These are phyloP conservation scores for Agrilus cyanescens DNA, from an alignment of 2,888 invertebrate species.

Conservation along the genomic window DNA sequence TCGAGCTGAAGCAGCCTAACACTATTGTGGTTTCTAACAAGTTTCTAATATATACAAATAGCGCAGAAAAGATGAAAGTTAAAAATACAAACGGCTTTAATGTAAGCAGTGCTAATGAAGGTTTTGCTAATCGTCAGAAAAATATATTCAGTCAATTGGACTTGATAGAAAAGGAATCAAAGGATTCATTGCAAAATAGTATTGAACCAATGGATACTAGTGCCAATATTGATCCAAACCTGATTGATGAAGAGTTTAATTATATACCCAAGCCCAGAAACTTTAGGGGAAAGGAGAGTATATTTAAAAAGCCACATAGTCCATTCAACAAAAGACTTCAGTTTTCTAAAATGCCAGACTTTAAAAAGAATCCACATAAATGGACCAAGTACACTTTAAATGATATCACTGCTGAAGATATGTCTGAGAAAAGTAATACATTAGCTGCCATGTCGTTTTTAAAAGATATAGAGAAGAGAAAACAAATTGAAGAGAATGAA, in stretches of 20 bases:
- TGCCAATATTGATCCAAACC: constrained; percentile 23
- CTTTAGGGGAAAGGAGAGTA: constrained; percentile 62
- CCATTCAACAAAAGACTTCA: constrained; percentile 48
- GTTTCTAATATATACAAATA: too few species aligned
- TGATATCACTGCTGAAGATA: constrained; percentile 62
- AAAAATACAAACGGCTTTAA: constrained; percentile 4
- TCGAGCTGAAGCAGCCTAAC: too few species aligned
- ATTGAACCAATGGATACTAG: constrained; percentile 19
- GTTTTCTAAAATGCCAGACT: constrained; percentile 38
- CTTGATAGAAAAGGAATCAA: constrained; percentile 21
- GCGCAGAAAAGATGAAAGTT: too few species aligned
- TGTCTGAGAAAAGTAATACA: constrained; percentile 67
- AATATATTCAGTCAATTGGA: constrained; percentile 57
- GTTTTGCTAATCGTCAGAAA: constrained; percentile 48
- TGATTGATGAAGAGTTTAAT: constrained; percentile 21
- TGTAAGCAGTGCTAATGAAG: constrained; percentile 22
- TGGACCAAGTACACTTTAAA: constrained; percentile 72
- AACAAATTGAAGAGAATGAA: constrained; percentile 12
- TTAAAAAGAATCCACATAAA: constrained; percentile 64
- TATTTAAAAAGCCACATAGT: constrained; percentile 59
- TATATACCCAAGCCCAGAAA: constrained; percentile 39
- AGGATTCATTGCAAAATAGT: constrained; percentile 9
- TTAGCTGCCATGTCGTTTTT: constrained; percentile 69
- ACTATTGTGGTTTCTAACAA: too few species aligned
- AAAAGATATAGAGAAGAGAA: constrained; percentile 49